Evolutionary conservation across 2,113 vertebrate species (phyloP).

Genomic region (Pseudopodoces humilis): DNA sequence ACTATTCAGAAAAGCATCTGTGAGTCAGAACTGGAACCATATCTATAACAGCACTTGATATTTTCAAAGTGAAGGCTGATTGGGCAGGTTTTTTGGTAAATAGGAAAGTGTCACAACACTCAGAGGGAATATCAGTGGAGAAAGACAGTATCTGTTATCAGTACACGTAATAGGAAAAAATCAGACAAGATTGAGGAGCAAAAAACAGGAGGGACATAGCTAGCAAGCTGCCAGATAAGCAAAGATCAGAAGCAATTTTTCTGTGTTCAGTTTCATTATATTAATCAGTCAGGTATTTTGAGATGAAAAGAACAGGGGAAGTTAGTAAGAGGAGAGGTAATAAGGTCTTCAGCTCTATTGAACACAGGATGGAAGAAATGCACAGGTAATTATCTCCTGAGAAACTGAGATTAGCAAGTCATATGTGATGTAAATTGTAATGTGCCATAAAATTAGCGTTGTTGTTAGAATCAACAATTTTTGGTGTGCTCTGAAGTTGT

Average conservation of each 20-base stretch:
- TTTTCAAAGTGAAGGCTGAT: background rate
- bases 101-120: background rate
- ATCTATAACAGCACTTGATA: background rate
- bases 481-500: background rate
- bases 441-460: background rate
- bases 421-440: background rate
- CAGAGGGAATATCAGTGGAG: background rate
- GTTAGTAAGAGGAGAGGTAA: slow-evolving; percentile 1
- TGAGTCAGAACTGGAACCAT: background rate
- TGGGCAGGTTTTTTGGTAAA: background rate
- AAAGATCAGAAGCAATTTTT: slow-evolving; percentile 4
- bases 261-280: slow-evolving; percentile 28
- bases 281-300: slow-evolving; percentile 33
- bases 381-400: slow-evolving; percentile 46
- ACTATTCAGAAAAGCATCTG: background rate
- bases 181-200: background rate
- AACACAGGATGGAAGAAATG: slow-evolving; percentile 15
- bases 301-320: slow-evolving; percentile 19
- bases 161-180: background rate
- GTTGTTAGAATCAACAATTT: background rate
- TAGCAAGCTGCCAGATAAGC: background rate
- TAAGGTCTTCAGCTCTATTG: slow-evolving; percentile 36
- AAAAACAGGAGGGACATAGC: background rate
- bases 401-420: slow-evolving; percentile 8
- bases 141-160: background rate